These are phyloP conservation scores for Latheticus oryzae DNA, from an alignment of 2,888 invertebrate species.

Conservation along the genomic window DNA sequence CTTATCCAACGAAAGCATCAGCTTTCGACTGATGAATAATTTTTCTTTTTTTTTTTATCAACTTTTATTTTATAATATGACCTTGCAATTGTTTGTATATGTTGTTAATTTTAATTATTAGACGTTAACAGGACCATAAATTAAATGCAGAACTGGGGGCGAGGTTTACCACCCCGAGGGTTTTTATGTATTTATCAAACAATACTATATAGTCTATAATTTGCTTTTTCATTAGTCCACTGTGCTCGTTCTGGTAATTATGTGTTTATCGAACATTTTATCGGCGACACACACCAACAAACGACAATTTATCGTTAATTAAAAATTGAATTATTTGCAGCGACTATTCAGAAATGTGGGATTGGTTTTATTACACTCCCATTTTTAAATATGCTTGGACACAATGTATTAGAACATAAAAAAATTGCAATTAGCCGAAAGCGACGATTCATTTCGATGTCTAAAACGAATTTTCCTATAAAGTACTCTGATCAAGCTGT, in stretches of 20 bases:
- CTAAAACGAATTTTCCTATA: too few relatives aligned
- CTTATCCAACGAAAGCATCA: too few relatives aligned
- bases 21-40: too few relatives aligned
- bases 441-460: too few relatives aligned
- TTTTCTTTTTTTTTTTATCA: slow-evolving; percentile 1
- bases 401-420: too few relatives aligned
- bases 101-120: slow-evolving; percentile 48
- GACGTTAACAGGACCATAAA: slow-evolving; percentile 46
- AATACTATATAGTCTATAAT: slow-evolving; percentile 51
- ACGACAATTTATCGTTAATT: slow-evolving; percentile 36
- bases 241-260: slow-evolving; percentile 39
- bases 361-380: too few relatives aligned
- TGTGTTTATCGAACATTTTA: slow-evolving; percentile 47
- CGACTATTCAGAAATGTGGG: too few relatives aligned
- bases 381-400: too few relatives aligned
- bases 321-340: slow-evolving; percentile 27
- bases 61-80: slow-evolving; percentile 4
- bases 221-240: slow-evolving; percentile 48
- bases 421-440: too few relatives aligned
- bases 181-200: slow-evolving; percentile 50
- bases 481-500: too few relatives aligned
- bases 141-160: slow-evolving; percentile 44
- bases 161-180: slow-evolving; percentile 47
- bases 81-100: slow-evolving; percentile 14
- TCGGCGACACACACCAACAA: slow-evolving; percentile 32